Evolutionary conservation across 2,797 vertebrate genomes (phyloP), one percentile per base, ranked within the genome.

Genomic region (Acanthiza pusilla): DNA sequence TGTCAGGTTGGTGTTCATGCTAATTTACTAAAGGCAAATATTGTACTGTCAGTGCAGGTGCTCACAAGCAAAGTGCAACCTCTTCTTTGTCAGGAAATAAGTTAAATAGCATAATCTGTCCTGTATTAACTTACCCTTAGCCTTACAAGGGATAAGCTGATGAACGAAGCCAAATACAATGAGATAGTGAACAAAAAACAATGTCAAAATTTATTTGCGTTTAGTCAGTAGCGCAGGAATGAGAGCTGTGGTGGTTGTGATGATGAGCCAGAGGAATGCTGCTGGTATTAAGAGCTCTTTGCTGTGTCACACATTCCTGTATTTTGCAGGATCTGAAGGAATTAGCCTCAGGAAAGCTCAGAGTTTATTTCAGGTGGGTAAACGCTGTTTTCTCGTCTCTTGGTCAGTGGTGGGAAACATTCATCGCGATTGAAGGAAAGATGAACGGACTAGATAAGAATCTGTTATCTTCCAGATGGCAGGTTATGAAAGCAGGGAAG

Each of bases 281-380:
- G 74, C 89, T 80, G 71, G 75, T 63, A 93, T 93, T 94, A 93
- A 83, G 86, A 85, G 83, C 89, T 68, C 95, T 95, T 84, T 86
- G 83, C 93, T 85, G 85, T 95, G 96, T 97, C 95, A 96, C 93
- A 94, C 94, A 96, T 96, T 94, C 93, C 83, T 91, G 74, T 95
- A 38, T 77, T 94, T 82, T 65, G 53, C 65, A 94, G 71, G 90
- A 85, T 85, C 91, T 85, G 77, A 94, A 94, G 93, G 88, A 93
- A 95, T 96, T 96, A 96, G 94, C 91, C 96, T 82, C 78, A 67
- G 92, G 94, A 96, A 91, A 94, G 76, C 71, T 71, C 67, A 21
- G 83, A 90, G 91, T 96, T 94, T 97, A 83, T 96, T 93, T 95
- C 94, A 96, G 94, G 91, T 96, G 88, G 90, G 60, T 96, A 93